These are phyloP conservation scores for Ochropleura leucogaster DNA, from an alignment of 2,888 invertebrate species.

Conservation along the genomic window DNA sequence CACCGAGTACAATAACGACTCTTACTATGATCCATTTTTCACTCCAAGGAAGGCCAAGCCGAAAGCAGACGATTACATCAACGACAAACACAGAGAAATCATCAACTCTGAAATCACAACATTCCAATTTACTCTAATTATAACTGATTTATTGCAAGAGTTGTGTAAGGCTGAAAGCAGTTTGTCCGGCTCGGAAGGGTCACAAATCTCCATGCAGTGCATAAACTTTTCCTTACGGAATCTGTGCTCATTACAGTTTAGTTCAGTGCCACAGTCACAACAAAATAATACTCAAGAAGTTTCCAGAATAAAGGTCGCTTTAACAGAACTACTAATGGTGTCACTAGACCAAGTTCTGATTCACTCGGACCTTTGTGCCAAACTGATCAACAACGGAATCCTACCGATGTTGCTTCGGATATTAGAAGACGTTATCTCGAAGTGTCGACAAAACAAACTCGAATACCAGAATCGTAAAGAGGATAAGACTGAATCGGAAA, in stretches of 20 bases:
- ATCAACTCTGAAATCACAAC: slow-evolving; percentile 88
- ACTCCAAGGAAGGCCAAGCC: slow-evolving; percentile 83
- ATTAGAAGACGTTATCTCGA: slow-evolving; percentile 89
- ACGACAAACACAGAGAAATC: slow-evolving; percentile 87
- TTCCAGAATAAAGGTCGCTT: slow-evolving; percentile 88
- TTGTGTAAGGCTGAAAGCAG: slow-evolving; percentile 89
- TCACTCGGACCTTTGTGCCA: slow-evolving; percentile 89
- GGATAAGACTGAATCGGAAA: slow-evolving; percentile 84
- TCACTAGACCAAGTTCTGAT: slow-evolving; percentile 90
- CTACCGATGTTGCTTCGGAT: slow-evolving; percentile 91
- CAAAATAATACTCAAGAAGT: slow-evolving; percentile 78
- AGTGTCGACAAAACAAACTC: slow-evolving; percentile 75
- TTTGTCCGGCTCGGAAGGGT: slow-evolving; percentile 88
- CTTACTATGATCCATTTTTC: slow-evolving; percentile 79
- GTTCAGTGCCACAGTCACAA: slow-evolving; percentile 81
- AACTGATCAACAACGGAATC: slow-evolving; percentile 91
- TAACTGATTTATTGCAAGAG: slow-evolving; percentile 90
- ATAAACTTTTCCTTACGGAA: slow-evolving; percentile 91
- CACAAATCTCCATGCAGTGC: slow-evolving; percentile 90
- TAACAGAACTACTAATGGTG: slow-evolving; percentile 90
- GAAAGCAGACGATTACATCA: slow-evolving; percentile 89
- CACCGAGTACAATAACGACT: slow-evolving; percentile 81
- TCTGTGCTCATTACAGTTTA: slow-evolving; percentile 91
- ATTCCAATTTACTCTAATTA: slow-evolving; percentile 90
- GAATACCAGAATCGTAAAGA: slow-evolving; percentile 75